Base-by-base conservation (phyloP, 2,888 invertebrate species). In the Perithous albicinctus region DNA sequence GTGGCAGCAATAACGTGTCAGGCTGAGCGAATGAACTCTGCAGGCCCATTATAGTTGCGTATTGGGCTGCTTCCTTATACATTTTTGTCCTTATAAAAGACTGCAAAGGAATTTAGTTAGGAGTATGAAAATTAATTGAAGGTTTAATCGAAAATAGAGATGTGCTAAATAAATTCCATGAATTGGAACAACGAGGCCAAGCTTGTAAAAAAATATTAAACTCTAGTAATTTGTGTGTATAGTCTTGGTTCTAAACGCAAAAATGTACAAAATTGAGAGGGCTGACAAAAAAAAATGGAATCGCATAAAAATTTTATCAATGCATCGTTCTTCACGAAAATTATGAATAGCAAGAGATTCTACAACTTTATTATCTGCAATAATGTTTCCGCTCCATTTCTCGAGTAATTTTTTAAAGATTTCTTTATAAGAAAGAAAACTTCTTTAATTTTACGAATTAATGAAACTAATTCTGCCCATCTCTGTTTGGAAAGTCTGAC, bases 31-130 rank as follows among this genome's bases (percentile, higher is more conserved):
- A 96, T 74, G 95, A 93, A 81, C 95, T 93, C 88, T 96, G 96
- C 46, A 97, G 91, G 83, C 95, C 94, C 88, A 97, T 93, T 69
- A 95, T 94, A 72, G 95, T 94, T 6, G 95, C 94, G 93, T 95
- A 95, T 89, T 96, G 96, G 41, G 96, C 95, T 29, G 96, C 97
- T 93, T 96, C 96, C 94, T 96, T 97, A 91, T 95, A 96, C 85
- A 94, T 93, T 82, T 95, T 94, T 20, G 93, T 91, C 10, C 91
- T 86, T 56, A 95, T 92, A 88, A 95, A 93, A 70, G 95, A 93
- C 89, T 94, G 94, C 56, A 96, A 94, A 85, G 38, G 38, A 6
- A 18, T 32, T 64, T 23, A 66, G n/a, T 67, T 20, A 26, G 29
- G 7, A 6, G 12, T 26, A 23, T 12, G 0, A 54, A 20, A 20